Evolutionary conservation across 2,888 invertebrate species (phyloP).

Genomic region (Resseliella maxima): DNA sequence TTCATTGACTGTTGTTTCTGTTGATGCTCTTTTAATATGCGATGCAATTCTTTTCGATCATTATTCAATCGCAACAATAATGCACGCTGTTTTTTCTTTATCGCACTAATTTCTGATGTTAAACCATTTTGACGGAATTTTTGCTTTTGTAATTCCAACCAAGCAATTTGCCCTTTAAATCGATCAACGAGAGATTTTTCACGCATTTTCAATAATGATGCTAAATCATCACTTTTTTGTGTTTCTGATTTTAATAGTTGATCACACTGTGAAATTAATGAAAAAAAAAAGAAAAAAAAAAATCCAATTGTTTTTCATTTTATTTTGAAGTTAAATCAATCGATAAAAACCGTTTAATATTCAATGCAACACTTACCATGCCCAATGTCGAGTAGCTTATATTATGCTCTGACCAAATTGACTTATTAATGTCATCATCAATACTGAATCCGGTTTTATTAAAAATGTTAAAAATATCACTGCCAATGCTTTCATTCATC

Average conservation of each 20-base stretch:
- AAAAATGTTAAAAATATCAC: slow-evolving; percentile 62
- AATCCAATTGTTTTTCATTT: slow-evolving; percentile 1
- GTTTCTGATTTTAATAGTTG: slow-evolving; percentile 77
- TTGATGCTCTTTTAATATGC: slow-evolving; percentile 64
- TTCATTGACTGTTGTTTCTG: background rate
- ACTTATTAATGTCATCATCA: slow-evolving; percentile 59
- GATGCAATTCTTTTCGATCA: slow-evolving; percentile 76
- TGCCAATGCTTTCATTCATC: slow-evolving; percentile 59
- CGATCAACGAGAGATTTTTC: slow-evolving; percentile 76
- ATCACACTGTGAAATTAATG: slow-evolving; percentile 67
- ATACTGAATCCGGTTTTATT: slow-evolving; percentile 60
- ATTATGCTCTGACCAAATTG: slow-evolving; percentile 62
- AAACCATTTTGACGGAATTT: slow-evolving; percentile 71
- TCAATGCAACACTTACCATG: slow-evolving; percentile 61
- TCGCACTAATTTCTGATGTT: slow-evolving; percentile 70
- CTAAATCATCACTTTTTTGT: slow-evolving; percentile 74
- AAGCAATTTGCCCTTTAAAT: slow-evolving; percentile 74
- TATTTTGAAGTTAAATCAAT: background rate
- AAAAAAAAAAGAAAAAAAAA: background rate
- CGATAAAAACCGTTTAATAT: background rate
- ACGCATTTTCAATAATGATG: slow-evolving; percentile 74
- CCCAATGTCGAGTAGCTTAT: slow-evolving; percentile 64
- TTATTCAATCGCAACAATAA: slow-evolving; percentile 75
- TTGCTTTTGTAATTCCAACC: slow-evolving; percentile 76
- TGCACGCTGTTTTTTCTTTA: slow-evolving; percentile 77